Evolutionary conservation across 2,888 invertebrate genomes (phyloP).

Genomic region (Drosophila cognata): DNA sequence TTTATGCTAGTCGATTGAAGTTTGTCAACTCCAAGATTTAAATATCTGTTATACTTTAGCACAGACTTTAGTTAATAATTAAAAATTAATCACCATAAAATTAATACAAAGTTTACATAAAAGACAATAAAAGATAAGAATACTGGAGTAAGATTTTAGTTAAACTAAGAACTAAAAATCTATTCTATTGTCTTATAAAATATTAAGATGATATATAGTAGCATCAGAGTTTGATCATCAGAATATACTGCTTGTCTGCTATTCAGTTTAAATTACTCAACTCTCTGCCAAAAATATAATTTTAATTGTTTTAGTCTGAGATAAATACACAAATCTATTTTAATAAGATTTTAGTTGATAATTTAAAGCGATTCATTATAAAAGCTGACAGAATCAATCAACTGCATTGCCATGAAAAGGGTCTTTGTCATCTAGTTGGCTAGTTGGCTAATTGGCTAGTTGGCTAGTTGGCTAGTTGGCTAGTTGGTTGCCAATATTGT

Average conservation of each 20-base stretch:
- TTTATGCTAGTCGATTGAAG: too few relatives aligned
- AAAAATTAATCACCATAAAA: background rate
- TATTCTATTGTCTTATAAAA: too few relatives aligned
- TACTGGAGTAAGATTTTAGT: too few relatives aligned
- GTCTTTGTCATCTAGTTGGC: slow-evolving; percentile 11
- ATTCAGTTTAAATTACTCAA: background rate
- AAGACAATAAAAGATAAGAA: background rate
- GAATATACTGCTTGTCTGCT: background rate
- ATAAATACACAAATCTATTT: background rate
- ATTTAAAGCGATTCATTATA: background rate
- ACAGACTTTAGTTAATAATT: background rate
- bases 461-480: too few relatives aligned
- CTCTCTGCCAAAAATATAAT: background rate
- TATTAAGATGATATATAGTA: too few relatives aligned
- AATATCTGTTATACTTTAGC: too few relatives aligned
- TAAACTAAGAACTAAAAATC: too few relatives aligned
- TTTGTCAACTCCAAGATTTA: background rate
- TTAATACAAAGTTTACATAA: background rate
- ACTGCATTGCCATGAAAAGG: background rate
- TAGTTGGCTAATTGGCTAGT: too few relatives aligned
- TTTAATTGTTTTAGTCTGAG: background rate
- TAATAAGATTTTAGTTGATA: background rate
- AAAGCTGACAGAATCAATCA: background rate
- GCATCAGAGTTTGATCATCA: background rate
- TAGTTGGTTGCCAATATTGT: slow-evolving; percentile 25